Conservation (phyloP, 2,797 vertebrate species). For the Lophotriccus pileatus region DNA sequence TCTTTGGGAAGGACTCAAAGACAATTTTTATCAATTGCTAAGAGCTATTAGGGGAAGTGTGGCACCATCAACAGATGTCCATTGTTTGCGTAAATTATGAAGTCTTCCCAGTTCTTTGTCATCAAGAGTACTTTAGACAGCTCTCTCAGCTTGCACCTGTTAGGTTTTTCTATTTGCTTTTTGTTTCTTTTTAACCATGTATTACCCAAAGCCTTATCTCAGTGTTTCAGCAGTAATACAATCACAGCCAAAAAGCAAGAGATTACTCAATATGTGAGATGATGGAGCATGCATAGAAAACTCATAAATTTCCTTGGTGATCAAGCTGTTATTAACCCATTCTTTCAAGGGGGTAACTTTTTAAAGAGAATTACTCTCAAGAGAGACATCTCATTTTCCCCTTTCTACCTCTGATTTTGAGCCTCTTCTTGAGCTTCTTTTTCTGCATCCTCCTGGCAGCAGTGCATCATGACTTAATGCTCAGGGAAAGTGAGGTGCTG, state of each 20-base stretch:
- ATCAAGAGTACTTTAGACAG: not conserved
- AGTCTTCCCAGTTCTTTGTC: not conserved
- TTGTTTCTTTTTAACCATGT: not conserved
- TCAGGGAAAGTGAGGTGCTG: not conserved
- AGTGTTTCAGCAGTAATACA: not conserved
- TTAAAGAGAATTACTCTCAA: not conserved
- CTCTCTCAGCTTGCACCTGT: rapidly evolving
- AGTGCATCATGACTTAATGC: not conserved
- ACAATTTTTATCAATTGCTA: not conserved
- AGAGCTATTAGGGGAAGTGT: not conserved
- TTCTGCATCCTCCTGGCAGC: not conserved
- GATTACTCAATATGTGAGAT: not conserved
- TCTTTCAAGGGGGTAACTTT: not conserved
- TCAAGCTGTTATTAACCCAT: not conserved
- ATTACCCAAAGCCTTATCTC: not conserved
- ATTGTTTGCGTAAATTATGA: not conserved
- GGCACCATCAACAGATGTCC: not conserved
- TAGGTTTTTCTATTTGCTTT: not conserved
- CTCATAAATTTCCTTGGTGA: not conserved
- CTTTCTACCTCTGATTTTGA: not conserved
- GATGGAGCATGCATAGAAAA: not conserved
- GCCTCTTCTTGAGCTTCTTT: not conserved
- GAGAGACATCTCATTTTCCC: not conserved
- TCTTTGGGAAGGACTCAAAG: not conserved
- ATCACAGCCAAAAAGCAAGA: not conserved